Conservation (phyloP, 1,140 invertebrate species). For the Mamestra configurata region DNA sequence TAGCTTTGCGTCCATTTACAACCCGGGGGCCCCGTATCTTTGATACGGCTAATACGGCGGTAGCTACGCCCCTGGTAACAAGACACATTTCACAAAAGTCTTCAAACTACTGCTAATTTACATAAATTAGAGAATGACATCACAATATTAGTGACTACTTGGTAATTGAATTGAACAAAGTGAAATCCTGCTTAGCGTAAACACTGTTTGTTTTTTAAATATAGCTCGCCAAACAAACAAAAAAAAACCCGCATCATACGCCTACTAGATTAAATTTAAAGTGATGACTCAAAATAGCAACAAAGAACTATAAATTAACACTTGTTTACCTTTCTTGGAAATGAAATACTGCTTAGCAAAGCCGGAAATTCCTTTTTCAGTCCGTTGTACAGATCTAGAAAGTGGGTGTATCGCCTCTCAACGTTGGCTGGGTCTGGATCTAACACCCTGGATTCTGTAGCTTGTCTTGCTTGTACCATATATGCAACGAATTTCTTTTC, state of each 20-base stretch:
- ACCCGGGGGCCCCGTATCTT: too few relatives aligned
- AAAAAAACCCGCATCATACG: background rate
- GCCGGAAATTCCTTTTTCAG: slow-evolving; percentile 90
- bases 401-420: slow-evolving; percentile 93
- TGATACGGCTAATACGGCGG: too few relatives aligned
- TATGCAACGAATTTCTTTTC: slow-evolving; percentile 91
- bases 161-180: background rate
- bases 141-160: background rate
- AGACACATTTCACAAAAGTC: background rate
- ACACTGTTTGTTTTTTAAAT: background rate
- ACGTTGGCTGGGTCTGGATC: slow-evolving; percentile 90
- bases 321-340: slow-evolving; percentile 91
- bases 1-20: too few relatives aligned
- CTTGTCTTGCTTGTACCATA: slow-evolving; percentile 89
- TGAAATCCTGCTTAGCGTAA: background rate
- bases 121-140: slow-evolving; percentile 6
- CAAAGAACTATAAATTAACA: background rate
- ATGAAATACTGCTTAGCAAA: slow-evolving; percentile 89
- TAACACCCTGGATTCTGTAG: slow-evolving; percentile 73
- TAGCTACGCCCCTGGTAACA: too few relatives aligned
- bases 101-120: background rate
- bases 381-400: slow-evolving; percentile 90
- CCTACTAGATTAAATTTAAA: background rate
- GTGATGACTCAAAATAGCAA: slow-evolving; percentile 41
- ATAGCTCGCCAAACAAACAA: background rate